phyloP scores from a whole-genome alignment of 2,113 vertebrate genomes.

The Megatriorchis doriae region DNA sequence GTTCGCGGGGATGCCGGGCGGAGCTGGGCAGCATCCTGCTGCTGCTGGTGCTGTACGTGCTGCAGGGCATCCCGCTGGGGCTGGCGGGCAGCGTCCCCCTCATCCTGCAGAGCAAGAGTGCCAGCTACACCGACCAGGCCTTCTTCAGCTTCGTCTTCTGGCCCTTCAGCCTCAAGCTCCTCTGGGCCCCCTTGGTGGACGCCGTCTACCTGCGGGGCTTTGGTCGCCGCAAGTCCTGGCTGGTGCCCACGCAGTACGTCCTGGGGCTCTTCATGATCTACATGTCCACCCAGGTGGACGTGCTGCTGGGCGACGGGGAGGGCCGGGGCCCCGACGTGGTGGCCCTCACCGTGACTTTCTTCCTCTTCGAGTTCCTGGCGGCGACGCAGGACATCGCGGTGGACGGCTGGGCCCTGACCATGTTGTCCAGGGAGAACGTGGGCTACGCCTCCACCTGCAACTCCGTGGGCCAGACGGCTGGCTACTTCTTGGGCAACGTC shows the following conservation, averaged over 20 bases:
- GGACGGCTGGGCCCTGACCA: conserved; percentile 97
- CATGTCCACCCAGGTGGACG: conserved; percentile 82
- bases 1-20: conserved; percentile 57
- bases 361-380: conserved; percentile 92
- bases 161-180: conserved; percentile 96
- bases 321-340: conserved; percentile 78
- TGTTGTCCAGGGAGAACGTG: conserved; percentile 94
- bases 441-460: conserved; percentile 98
- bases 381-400: conserved; percentile 99
- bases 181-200: conserved; percentile 96
- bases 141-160: conserved; percentile 98
- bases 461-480: conserved; percentile 95
- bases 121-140: conserved; percentile 95
- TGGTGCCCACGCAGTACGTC: conserved; percentile 94
- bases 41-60: conserved; percentile 91
- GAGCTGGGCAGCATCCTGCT: conserved; percentile 86
- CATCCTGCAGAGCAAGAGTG: conserved; percentile 89
- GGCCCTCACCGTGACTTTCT: conserved; percentile 87
- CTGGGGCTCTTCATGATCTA: conserved; percentile 96
- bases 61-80: conserved; percentile 95
- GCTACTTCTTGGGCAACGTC: conserved; percentile 96
- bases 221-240: conserved; percentile 95
- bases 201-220: conserved; percentile 87
- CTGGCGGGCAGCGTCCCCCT: conserved; percentile 94
- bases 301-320: conserved; percentile 76